Conservation (phyloP, 1,140 invertebrate species). For the Odontomachus brunneus region DNA sequence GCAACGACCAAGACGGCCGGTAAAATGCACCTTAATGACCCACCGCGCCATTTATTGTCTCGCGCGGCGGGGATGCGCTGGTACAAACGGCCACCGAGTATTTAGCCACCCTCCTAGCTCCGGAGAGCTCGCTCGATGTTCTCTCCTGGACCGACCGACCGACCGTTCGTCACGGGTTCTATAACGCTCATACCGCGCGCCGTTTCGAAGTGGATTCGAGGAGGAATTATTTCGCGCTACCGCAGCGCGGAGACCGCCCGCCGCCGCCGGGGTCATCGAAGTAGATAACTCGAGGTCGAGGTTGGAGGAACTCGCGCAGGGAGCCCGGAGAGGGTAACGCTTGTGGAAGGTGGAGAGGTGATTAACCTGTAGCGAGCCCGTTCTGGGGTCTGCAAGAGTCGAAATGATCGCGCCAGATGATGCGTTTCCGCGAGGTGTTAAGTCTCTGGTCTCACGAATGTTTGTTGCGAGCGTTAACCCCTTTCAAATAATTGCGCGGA, state of each 20-base stretch:
- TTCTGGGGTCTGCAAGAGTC: slow-evolving; percentile 29
- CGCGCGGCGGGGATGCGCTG: slow-evolving; percentile 19
- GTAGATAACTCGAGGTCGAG: slow-evolving; percentile 41
- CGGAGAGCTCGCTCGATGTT: slow-evolving; percentile 11
- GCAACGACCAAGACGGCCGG: background rate
- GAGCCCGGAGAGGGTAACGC: slow-evolving; percentile 18
- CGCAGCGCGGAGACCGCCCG: slow-evolving; percentile 24
- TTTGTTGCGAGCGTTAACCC: slow-evolving; percentile 1
- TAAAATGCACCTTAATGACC: slow-evolving; percentile 58
- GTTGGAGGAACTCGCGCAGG: background rate
- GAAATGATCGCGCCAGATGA: slow-evolving; percentile 32
- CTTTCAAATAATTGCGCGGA: no score
- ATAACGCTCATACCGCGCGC: slow-evolving; percentile 2
- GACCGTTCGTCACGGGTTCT: background rate
- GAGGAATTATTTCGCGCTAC: slow-evolving; percentile 41
- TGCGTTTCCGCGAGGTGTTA: slow-evolving; percentile 17
- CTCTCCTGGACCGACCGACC: no score
- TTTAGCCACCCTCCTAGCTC: background rate
- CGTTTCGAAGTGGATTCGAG: slow-evolving; percentile 31
- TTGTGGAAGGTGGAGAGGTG: slow-evolving; percentile 44
- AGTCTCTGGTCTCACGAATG: slow-evolving; percentile 15
- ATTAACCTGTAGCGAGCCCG: slow-evolving; percentile 48
- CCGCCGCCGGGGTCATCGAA: slow-evolving; percentile 28
- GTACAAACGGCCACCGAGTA: slow-evolving; percentile 37
- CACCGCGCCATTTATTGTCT: slow-evolving; percentile 43